A percentile compares a stretch with the other conserved stretches of the same genome.
Evolutionary conservation across 1,140 invertebrate genomes (phyloP).

Genomic region (Laupala kohalensis): DNA sequence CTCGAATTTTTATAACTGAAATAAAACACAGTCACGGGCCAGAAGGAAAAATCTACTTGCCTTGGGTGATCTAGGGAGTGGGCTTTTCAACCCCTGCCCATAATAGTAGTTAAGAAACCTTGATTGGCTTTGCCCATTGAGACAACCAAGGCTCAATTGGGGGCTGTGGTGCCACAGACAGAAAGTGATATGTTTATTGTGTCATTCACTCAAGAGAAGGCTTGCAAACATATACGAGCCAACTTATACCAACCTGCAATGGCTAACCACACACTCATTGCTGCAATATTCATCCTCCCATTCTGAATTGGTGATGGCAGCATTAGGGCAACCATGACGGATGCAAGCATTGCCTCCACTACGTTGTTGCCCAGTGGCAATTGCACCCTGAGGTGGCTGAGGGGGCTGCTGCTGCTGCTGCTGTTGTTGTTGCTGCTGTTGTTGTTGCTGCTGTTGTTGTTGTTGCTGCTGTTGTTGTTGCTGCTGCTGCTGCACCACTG

Average conservation of each 20-base stretch:
- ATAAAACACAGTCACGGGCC: neutral
- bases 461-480: constrained; percentile 28
- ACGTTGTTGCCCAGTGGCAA: neutral
- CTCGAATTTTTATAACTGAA: neutral
- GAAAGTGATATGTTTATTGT: neutral
- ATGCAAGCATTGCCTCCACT: constrained; percentile 50
- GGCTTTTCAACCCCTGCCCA: neutral
- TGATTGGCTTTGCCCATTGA: neutral
- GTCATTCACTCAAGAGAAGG: neutral
- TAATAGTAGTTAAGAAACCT: neutral
- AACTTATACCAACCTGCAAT: constrained; percentile 59
- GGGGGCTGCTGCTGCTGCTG: constrained; percentile 18
- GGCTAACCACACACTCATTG: constrained; percentile 92
- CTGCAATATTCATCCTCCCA: constrained; percentile 97
- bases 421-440: constrained; percentile 34
- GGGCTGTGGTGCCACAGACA: neutral
- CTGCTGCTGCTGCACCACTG: constrained; percentile 28
- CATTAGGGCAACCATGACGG: constrained; percentile 79
- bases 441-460: constrained; percentile 29
- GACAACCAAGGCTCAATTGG: neutral
- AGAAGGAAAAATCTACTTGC: neutral
- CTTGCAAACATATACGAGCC: neutral
- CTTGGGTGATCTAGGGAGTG: neutral
- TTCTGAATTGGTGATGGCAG: constrained; percentile 78
- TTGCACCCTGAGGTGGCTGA: neutral